These are phyloP conservation scores for Elephas maximus DNA, from an alignment of 2,113 vertebrate genomes.

Conservation along the genomic window DNA sequence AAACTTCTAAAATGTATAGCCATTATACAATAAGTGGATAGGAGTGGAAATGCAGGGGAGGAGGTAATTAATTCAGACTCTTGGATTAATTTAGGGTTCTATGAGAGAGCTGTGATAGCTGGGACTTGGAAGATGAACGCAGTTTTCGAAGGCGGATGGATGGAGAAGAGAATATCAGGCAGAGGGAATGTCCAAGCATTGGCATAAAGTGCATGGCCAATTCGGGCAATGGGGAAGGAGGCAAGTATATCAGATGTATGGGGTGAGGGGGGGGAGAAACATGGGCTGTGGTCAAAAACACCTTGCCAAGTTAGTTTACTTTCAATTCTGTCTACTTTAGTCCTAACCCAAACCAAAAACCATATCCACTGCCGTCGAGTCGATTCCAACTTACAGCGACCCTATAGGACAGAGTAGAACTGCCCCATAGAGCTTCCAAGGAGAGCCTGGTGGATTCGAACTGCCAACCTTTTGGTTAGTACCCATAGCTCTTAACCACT, in stretches of 20 bases:
- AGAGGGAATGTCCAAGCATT: not conserved
- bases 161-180: not conserved
- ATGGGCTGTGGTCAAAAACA: not conserved
- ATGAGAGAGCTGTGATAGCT: not conserved
- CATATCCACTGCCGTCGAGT: no score
- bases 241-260: rapidly evolving
- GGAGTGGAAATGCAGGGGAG: not conserved
- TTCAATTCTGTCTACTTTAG: not conserved
- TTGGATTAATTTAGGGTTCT: not conserved
- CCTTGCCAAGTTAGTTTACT: not conserved
- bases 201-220: not conserved
- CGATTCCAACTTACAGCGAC: no score
- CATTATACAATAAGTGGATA: not conserved
- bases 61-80: not conserved
- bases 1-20: not conserved
- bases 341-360: no score
- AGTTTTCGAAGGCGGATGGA: not conserved
- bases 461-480: no score
- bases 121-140: not conserved
- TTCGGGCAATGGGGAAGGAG: not conserved
- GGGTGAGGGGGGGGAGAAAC: not conserved
- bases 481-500: no score
- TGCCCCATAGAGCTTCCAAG: no score
- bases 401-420: no score
- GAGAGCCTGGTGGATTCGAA: no score